These are phyloP conservation scores for Zaprionus obscuricornis DNA, from an alignment of 2,888 invertebrate species.

Conservation along the genomic window DNA sequence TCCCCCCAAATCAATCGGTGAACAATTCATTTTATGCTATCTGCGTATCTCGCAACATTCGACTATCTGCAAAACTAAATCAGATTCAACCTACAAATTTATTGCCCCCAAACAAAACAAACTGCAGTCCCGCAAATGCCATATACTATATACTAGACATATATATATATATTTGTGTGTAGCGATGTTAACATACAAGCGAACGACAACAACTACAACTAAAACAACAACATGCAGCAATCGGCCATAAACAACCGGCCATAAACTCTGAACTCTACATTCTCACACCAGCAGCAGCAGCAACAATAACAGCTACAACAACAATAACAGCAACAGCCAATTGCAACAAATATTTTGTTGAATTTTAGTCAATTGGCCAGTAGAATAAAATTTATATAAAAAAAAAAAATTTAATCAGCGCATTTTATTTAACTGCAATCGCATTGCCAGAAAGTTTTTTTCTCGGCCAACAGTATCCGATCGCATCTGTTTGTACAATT, in stretches of 20 bases:
- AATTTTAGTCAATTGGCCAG: constrained; percentile 66
- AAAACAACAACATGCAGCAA: constrained; percentile 6
- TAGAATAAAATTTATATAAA: constrained; percentile 24
- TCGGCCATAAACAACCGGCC: constrained; percentile 55
- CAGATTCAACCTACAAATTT: constrained; percentile 55
- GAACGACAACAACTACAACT: constrained; percentile 1
- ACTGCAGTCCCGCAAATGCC: constrained; percentile 58
- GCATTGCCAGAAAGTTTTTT: constrained; percentile 13
- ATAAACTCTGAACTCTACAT: constrained; percentile 50
- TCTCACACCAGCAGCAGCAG: constrained; percentile 11
- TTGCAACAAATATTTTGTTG: constrained; percentile 29
- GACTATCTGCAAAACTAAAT: constrained; percentile 50
- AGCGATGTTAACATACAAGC: constrained; percentile 26
- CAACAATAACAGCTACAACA: constrained; percentile 11
- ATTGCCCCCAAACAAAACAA: constrained; percentile 52
- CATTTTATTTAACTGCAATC: constrained; percentile 49
- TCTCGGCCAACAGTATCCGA: no score
- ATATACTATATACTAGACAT: no score
- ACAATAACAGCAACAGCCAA: not conserved
- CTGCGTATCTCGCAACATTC: constrained; percentile 38
- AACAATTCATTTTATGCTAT: constrained; percentile 62
- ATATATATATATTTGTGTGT: no score
- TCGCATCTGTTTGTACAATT: constrained; percentile 52
- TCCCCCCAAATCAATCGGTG: constrained; percentile 59
- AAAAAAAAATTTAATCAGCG: constrained; percentile 64